Base-by-base conservation (phyloP, 2,888 invertebrate species). In the Eupithecia abbreviata region DNA sequence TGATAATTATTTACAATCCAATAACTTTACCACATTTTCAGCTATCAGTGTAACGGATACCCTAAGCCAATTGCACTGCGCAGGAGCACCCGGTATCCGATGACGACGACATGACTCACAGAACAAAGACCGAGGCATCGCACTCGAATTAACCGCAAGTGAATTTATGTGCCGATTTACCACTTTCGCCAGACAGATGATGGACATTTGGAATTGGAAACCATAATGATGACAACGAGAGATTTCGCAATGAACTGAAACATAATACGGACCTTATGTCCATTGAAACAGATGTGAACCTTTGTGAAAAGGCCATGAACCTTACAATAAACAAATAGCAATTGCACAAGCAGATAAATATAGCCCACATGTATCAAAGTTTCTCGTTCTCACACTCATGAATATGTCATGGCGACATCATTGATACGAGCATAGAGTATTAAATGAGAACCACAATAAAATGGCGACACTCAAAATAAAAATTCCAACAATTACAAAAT, bases 61-160 rank as follows among this genome's bases (percentile, higher is more conserved):
- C 73, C 70, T 74, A 66, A 13, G 13, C 30, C 6, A 66, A 66
- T 42, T 42, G 66, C 66, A 6, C 41, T 42, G 13, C 51, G 45
- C 30, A 58, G 55, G 12, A 81, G 82, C 73, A 80, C 80, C 51
- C 75, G 78, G 77, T 80, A 82, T 84, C 81, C 82, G 81, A 80
- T 75, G 80, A 65, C 80, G 76, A 77, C 80, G 75, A 71, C 75
- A 78, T 86, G 82, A 86, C 81, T 86, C 86, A 85, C 74, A 69
- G 80, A 82, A 86, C 87, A 86, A 86, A 85, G 83, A 81, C 72
- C 79, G 75, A 78, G 74, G 79, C 74, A 55, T 77, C 67, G 43
- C 70, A 68, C 65, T 77, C 66, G 55, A 81, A 78, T 74, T 71
- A 78, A 76, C 65, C 69, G 71, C 68, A 68, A 69, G 49, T 41